Conservation (phyloP, 2,113 vertebrate genomes). For the Diphyllodes magnificus region DNA sequence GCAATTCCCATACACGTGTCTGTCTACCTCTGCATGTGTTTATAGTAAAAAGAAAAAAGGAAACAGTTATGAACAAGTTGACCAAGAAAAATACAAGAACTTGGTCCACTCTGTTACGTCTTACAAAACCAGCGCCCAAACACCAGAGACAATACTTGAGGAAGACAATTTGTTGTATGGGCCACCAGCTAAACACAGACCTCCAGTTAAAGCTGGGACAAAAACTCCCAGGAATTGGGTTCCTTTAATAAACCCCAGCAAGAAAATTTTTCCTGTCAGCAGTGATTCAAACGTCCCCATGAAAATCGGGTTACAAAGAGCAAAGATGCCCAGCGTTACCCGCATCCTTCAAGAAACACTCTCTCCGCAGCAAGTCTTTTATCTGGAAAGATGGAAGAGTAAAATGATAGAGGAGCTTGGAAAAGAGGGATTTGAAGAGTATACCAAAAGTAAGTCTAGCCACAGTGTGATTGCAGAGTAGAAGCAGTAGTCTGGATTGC, state of each 20-base stretch:
- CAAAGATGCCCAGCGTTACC: slow-evolving; percentile 81
- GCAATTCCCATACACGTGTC: neutral
- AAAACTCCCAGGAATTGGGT: slow-evolving; percentile 63
- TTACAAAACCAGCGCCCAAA: slow-evolving; percentile 71
- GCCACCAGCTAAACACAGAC: slow-evolving; percentile 69
- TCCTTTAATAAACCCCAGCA: slow-evolving; percentile 75
- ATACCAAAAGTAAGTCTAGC: slow-evolving; percentile 80
- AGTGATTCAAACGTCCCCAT: slow-evolving; percentile 42
- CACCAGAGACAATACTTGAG: slow-evolving; percentile 74
- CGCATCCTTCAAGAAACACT: slow-evolving; percentile 88
- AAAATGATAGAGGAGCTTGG: slow-evolving; percentile 87
- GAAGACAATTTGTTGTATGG: slow-evolving; percentile 83
- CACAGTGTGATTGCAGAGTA: neutral
- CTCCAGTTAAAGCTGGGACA: neutral
- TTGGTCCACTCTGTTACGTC: slow-evolving; percentile 83
- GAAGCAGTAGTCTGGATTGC: neutral
- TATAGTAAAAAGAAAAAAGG: slow-evolving; percentile 71
- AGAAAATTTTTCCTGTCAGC: slow-evolving; percentile 5
- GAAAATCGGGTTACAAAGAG: slow-evolving; percentile 71
- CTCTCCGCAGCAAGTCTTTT: slow-evolving; percentile 81
- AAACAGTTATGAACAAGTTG: slow-evolving; percentile 79
- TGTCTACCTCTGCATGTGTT: slow-evolving; percentile 66
- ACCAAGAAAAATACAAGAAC: slow-evolving; percentile 82
- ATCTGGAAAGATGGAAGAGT: slow-evolving; percentile 88
- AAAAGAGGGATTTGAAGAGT: slow-evolving; percentile 86